Evolutionary conservation across 2,113 vertebrate species (phyloP).

Genomic region (Sceloporus undulatus): DNA sequence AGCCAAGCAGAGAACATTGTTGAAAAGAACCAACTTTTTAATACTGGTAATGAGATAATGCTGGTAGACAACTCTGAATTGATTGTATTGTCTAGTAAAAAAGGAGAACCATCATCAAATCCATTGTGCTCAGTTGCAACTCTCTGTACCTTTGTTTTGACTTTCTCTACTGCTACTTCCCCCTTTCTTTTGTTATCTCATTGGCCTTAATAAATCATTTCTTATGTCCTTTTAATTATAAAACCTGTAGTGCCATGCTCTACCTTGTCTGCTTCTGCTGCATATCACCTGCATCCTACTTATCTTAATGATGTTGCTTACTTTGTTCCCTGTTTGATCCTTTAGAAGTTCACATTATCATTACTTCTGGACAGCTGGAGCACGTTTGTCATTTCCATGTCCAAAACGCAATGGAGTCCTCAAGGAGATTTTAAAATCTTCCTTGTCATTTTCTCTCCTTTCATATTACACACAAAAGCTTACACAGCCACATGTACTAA

Average conservation of each 20-base stretch:
- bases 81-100: neutral
- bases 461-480: slow-evolving; percentile 16
- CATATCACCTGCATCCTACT: slow-evolving; percentile 19
- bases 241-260: slow-evolving; percentile 18
- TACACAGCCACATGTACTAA: slow-evolving; percentile 13
- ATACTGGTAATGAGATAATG: neutral
- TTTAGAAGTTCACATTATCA: slow-evolving; percentile 26
- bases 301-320: slow-evolving; percentile 25
- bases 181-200: neutral
- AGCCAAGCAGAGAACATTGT: too few species aligned
- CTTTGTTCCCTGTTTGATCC: slow-evolving; percentile 31
- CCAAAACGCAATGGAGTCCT: slow-evolving; percentile 25
- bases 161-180: slow-evolving; percentile 14
- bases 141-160: slow-evolving; percentile 8
- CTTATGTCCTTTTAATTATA: slow-evolving; percentile 34
- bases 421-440: slow-evolving; percentile 9
- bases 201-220: slow-evolving; percentile 12
- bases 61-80: neutral
- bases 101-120: neutral
- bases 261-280: slow-evolving; percentile 27
- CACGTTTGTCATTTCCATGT: slow-evolving; percentile 32
- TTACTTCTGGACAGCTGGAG: slow-evolving; percentile 34
- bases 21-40: neutral
- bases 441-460: slow-evolving; percentile 2
- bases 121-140: neutral